Evolutionary conservation across 1,140 invertebrate species (phyloP).

Genomic region (Streblospio benedicti): DNA sequence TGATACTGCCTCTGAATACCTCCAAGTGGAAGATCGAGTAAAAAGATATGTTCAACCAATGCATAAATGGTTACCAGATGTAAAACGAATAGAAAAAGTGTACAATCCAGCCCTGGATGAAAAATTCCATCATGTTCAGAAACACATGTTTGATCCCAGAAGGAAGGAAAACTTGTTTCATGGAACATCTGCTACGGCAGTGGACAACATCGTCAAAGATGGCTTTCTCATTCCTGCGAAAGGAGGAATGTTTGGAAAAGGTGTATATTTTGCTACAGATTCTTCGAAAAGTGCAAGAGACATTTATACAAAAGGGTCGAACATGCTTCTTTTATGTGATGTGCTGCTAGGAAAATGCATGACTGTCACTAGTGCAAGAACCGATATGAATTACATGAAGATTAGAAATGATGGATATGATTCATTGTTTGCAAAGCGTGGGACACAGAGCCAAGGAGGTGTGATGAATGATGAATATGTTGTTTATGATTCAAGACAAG

Average conservation of each 20-base stretch:
- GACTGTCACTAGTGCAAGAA: not conserved
- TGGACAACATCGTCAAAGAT: not conserved
- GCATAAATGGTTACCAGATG: constrained; percentile 3
- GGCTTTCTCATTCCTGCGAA: not conserved
- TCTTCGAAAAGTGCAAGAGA: constrained; percentile 8
- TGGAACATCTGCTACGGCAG: not conserved
- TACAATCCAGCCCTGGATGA: not conserved
- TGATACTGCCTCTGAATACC: not conserved
- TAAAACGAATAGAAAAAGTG: constrained; percentile 1
- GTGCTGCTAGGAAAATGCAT: constrained; percentile 5
- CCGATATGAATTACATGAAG: not conserved
- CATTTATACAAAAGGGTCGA: constrained; percentile 6
- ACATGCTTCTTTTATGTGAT: constrained; percentile 6
- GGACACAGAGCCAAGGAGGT: not conserved
- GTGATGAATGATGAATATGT: constrained; percentile 6
- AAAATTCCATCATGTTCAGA: not conserved
- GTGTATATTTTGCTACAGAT: constrained; percentile 5
- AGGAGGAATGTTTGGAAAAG: constrained; percentile 3
- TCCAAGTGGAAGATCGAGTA: not conserved
- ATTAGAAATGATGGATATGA: not conserved
- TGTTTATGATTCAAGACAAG: not conserved
- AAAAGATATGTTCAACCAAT: not conserved
- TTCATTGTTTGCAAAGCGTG: not conserved
- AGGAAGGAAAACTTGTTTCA: not conserved
- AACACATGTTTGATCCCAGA: not conserved